phyloP scores from a whole-genome alignment of 1,140 invertebrate species.

The Melipona quadrifasciata region DNA sequence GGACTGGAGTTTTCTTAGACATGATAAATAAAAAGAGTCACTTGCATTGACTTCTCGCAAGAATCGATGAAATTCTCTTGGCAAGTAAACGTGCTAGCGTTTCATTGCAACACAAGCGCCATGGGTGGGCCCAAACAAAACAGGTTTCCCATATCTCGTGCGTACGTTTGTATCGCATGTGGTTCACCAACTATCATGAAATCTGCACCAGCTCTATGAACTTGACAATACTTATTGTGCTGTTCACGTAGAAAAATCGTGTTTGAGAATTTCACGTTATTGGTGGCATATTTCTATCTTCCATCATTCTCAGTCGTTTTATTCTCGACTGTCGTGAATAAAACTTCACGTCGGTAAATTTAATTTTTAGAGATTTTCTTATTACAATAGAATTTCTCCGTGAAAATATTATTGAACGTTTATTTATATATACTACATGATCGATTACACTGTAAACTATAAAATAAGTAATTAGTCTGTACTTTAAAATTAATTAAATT shows the following conservation, averaged over 20 bases:
- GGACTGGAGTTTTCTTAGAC: no score
- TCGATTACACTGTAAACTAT: not conserved
- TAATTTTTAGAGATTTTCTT: no score
- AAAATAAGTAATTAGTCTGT: not conserved
- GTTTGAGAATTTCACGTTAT: not conserved
- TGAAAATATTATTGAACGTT: not conserved
- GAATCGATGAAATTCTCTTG: not conserved
- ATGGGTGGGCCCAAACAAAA: not conserved
- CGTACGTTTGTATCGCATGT: not conserved
- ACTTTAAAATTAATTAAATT: not conserved
- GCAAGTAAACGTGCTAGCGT: not conserved
- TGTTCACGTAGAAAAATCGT: not conserved
- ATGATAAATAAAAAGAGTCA: not conserved
- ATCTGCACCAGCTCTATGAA: not conserved
- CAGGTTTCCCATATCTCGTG: conserved; percentile 21
- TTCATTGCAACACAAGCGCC: conserved; percentile 7
- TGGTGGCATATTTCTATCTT: not conserved
- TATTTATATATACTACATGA: not conserved
- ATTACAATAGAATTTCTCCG: not conserved
- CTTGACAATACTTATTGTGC: conserved; percentile 1
- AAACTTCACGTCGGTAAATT: not conserved
- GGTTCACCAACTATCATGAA: not conserved
- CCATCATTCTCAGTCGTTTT: not conserved
- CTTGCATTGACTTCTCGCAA: not conserved
- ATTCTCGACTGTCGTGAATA: not conserved